A percentile compares a stretch with the other conserved stretches of the same genome.
Conservation (phyloP, 2,888 invertebrate species). For the Xanthorhoe designata region DNA sequence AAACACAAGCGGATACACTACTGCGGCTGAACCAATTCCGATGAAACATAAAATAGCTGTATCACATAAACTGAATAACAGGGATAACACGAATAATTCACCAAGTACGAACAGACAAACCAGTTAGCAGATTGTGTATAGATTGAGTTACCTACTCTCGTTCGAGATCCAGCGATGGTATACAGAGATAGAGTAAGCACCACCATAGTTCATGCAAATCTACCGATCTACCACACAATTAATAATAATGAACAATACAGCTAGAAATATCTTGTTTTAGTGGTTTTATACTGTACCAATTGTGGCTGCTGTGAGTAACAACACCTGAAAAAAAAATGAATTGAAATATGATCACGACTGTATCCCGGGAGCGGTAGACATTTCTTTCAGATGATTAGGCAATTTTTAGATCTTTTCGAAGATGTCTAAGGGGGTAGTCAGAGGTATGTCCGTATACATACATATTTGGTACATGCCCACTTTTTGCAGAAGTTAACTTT, state of each 20-base stretch:
- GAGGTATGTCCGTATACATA: no score
- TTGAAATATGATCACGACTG: no score
- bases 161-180: slow-evolving; percentile 50
- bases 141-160: slow-evolving; percentile 31
- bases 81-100: background rate
- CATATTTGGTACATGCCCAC: no score
- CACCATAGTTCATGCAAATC: slow-evolving; percentile 53
- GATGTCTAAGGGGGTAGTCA: no score
- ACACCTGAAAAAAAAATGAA: no score
- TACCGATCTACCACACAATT: slow-evolving; percentile 42
- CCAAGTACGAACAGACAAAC: slow-evolving; percentile 8
- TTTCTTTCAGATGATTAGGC: no score
- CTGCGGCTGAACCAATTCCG: background rate
- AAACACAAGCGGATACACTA: no score
- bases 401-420: no score
- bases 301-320: no score
- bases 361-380: no score
- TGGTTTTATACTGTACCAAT: no score
- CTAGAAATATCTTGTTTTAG: slow-evolving; percentile 1
- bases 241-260: slow-evolving; percentile 25
- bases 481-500: no score
- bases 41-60: background rate
- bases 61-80: background rate
- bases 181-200: slow-evolving; percentile 48
- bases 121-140: slow-evolving; percentile 10